Percentiles rank a stretch among this genome's conserved stretches.
These are phyloP conservation scores for Cyprinus carpio DNA, from an alignment of 2,113 vertebrate species.

Conservation along the genomic window DNA sequence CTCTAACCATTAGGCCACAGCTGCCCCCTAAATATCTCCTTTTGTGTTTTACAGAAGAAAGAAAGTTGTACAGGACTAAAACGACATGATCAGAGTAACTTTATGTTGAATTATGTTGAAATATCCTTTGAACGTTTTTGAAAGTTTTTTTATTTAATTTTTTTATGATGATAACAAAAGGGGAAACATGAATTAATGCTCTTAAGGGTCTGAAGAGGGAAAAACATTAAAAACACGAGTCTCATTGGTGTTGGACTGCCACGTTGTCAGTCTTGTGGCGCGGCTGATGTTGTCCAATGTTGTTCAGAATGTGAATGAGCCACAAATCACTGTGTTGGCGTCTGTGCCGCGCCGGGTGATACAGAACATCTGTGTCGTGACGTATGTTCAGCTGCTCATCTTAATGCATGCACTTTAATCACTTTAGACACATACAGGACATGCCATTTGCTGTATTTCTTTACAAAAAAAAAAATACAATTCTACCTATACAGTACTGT, in stretches of 20 bases:
- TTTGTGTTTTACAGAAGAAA: neutral
- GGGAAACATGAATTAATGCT: neutral
- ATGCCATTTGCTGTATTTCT: neutral
- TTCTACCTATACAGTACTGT: too few relatives aligned
- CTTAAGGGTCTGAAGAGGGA: neutral
- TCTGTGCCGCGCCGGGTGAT: neutral
- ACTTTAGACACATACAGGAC: neutral
- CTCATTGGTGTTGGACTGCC: neutral
- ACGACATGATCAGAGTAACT: neutral
- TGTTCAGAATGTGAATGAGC: constrained; percentile 4
- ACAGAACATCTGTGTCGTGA: neutral
- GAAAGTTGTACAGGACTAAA: neutral
- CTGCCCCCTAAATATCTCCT: too few relatives aligned
- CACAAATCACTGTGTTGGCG: constrained; percentile 25
- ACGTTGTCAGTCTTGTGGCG: constrained; percentile 40
- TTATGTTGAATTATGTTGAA: neutral
- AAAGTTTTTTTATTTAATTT: neutral
- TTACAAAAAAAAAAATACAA: neutral
- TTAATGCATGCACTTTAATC: neutral
- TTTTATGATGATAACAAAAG: neutral
- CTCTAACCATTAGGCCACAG: too few relatives aligned
- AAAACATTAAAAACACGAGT: neutral
- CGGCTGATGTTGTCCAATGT: constrained; percentile 42
- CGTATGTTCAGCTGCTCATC: neutral
- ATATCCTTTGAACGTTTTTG: neutral